Conservation (phyloP, 2,113 vertebrate genomes). For the Parus major region DNA sequence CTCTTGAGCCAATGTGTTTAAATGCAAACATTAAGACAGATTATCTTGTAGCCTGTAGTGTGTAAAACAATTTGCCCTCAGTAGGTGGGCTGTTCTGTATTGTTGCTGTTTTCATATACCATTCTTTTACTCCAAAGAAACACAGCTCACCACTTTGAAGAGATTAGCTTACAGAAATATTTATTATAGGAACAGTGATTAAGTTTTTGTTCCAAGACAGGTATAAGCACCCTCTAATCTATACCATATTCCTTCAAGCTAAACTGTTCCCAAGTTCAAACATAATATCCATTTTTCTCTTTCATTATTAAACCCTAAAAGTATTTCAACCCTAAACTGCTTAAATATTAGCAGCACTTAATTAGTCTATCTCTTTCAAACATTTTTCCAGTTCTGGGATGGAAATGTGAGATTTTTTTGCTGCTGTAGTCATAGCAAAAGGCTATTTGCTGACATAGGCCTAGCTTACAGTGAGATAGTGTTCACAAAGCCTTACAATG, state of each 20-base stretch:
- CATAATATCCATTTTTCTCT: not conserved
- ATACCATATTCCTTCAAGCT: not conserved
- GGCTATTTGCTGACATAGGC: not conserved
- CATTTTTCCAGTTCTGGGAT: not conserved
- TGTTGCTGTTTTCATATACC: not conserved
- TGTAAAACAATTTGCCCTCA: not conserved
- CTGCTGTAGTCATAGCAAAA: not conserved
- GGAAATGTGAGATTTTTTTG: not conserved
- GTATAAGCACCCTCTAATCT: not conserved
- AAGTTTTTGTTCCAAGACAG: not conserved
- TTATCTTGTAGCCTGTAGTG: not conserved
- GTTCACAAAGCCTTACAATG: not conserved
- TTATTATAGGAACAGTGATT: not conserved
- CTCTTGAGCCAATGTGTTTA: not conserved
- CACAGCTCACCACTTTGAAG: not conserved
- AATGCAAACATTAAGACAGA: not conserved
- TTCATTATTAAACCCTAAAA: not conserved
- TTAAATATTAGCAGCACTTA: not conserved
- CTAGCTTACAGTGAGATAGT: not conserved
- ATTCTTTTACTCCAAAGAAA: not conserved
- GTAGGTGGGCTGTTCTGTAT: not conserved
- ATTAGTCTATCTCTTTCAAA: not conserved
- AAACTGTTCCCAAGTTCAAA: not conserved
- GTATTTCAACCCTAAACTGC: not conserved
- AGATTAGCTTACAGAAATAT: not conserved